Conservation (phyloP, 2,888 invertebrate genomes). For the Zootermopsis nevadensis region DNA sequence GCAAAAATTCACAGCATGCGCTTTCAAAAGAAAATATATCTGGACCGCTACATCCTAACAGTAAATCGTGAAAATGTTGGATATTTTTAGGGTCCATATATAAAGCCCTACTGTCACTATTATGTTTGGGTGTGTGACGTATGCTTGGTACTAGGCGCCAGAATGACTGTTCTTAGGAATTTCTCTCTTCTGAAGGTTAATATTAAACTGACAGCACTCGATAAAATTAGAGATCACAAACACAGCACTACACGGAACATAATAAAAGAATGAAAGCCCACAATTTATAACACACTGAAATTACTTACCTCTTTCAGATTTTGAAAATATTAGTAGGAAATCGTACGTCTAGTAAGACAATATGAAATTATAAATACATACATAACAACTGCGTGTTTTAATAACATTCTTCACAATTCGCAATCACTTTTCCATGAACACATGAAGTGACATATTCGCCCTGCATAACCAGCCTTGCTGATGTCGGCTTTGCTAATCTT, state of each 20-base stretch:
- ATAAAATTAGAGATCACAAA: neutral
- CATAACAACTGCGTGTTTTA: neutral
- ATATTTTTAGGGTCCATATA: neutral
- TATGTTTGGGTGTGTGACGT: neutral
- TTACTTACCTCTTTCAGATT: neutral
- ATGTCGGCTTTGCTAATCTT: slow-evolving; percentile 9
- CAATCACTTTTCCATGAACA: slow-evolving; percentile 13
- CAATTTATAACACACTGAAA: neutral
- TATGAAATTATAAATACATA: neutral
- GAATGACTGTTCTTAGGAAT: neutral
- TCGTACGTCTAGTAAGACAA: neutral
- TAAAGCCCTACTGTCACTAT: neutral
- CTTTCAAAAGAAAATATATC: no score
- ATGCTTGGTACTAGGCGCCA: neutral
- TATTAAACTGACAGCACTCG: neutral
- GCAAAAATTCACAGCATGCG: no score
- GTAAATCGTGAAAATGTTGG: neutral
- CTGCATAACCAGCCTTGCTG: neutral
- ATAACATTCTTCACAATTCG: neutral
- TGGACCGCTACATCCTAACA: neutral
- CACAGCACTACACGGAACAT: neutral
- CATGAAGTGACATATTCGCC: slow-evolving; percentile 16
- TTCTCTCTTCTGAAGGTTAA: neutral
- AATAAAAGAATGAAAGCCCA: neutral
- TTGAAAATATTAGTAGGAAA: neutral